Conservation (phyloP, 2,113 vertebrate genomes). For the Cygnus atratus region DNA sequence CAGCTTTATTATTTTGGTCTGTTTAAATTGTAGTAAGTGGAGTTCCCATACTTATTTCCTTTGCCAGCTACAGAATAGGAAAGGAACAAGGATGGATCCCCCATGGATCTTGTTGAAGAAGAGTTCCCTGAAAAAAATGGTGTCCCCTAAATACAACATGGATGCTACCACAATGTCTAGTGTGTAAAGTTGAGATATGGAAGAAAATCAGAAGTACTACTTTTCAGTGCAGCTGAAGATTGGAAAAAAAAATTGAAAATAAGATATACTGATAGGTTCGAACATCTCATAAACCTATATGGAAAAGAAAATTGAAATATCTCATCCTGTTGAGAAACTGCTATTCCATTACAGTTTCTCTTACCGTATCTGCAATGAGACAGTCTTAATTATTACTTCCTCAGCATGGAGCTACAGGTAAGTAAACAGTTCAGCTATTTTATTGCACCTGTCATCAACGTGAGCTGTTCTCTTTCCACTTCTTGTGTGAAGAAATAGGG, state of each 20-base stretch:
- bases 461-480: background rate
- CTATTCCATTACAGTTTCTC: background rate
- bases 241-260: background rate
- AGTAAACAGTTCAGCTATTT: constrained; percentile 14
- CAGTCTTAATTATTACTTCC: background rate
- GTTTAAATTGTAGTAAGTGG: background rate
- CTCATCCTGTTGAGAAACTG: background rate
- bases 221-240: background rate
- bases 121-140: background rate
- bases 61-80: background rate
- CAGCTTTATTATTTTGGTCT: background rate
- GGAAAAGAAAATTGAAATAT: background rate
- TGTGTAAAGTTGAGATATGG: background rate
- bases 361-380: background rate
- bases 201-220: background rate
- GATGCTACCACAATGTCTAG: background rate
- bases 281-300: background rate
- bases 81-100: background rate
- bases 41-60: background rate
- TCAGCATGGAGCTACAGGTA: background rate
- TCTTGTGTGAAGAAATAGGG: background rate
- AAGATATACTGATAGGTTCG: background rate
- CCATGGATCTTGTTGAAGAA: background rate
- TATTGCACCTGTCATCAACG: background rate
- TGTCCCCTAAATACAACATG: background rate